These are phyloP conservation scores for Mormyrus lacerda DNA, from an alignment of 2,113 vertebrate genomes.

Conservation along the genomic window DNA sequence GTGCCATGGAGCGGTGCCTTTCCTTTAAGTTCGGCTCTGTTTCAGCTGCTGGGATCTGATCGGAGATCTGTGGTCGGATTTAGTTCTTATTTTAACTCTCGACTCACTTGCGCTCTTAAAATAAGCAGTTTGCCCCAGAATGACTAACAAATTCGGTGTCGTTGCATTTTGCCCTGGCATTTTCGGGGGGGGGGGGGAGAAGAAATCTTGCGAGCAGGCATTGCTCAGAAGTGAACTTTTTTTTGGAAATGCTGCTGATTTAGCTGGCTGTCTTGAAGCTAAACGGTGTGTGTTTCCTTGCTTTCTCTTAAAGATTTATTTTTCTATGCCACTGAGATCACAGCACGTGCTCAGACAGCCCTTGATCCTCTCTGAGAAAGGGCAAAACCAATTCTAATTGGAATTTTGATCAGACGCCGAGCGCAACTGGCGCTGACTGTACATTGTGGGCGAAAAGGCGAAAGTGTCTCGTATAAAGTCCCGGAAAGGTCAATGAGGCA, in stretches of 20 bases:
- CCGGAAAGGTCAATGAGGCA: neutral
- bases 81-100: neutral
- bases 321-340: neutral
- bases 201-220: neutral
- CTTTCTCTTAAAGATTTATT: neutral
- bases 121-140: neutral
- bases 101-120: neutral
- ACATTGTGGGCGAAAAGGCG: neutral
- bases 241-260: neutral
- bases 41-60: neutral
- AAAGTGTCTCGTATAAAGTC: neutral
- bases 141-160: neutral
- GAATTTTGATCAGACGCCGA: neutral
- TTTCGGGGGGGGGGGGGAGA: neutral
- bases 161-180: neutral
- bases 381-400: neutral
- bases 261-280: neutral
- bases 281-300: neutral
- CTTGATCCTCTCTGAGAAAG: neutral
- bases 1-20: neutral
- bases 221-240: neutral
- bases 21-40: neutral
- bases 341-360: neutral
- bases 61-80: neutral
- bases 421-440: neutral